Evolutionary conservation across 2,797 vertebrate genomes (phyloP).

Genomic region (Pipistrellus kuhlii): DNA sequence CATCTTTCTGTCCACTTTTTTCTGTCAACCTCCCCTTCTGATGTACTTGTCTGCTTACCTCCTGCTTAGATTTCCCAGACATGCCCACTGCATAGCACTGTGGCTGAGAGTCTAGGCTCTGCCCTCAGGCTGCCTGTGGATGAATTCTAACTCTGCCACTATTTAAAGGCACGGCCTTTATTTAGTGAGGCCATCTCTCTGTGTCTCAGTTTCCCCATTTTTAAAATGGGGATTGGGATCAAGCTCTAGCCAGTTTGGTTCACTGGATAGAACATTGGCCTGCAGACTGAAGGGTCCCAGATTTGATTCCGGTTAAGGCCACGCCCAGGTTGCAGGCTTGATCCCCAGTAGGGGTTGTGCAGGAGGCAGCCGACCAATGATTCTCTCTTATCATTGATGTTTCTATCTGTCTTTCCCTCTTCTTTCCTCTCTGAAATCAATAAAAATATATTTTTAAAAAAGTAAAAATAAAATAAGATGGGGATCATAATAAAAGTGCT

Average conservation of each 20-base stretch:
- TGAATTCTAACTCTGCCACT: background rate
- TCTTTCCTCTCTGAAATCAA: too few species aligned
- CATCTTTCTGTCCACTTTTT: background rate
- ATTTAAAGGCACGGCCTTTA: background rate
- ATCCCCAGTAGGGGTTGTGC: too few species aligned
- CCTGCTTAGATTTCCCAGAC: background rate
- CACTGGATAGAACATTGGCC: too few species aligned
- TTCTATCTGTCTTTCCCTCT: too few species aligned
- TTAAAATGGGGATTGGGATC: background rate
- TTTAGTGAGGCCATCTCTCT: background rate
- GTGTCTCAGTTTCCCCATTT: conserved; percentile 16
- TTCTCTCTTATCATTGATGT: too few species aligned
- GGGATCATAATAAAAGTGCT: background rate
- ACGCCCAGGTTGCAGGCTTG: too few species aligned
- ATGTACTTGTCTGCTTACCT: background rate
- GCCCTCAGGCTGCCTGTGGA: background rate
- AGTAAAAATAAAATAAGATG: background rate
- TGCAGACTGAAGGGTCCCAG: too few species aligned
- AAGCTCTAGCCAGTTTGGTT: too few species aligned
- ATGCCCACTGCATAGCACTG: background rate
- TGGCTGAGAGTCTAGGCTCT: background rate
- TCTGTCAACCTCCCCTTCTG: background rate
- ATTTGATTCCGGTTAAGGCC: too few species aligned
- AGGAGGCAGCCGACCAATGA: too few species aligned
- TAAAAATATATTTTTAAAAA: too few species aligned